Evolutionary conservation across 2,113 vertebrate species (phyloP).

Genomic region (Collichthys lucidus): DNA sequence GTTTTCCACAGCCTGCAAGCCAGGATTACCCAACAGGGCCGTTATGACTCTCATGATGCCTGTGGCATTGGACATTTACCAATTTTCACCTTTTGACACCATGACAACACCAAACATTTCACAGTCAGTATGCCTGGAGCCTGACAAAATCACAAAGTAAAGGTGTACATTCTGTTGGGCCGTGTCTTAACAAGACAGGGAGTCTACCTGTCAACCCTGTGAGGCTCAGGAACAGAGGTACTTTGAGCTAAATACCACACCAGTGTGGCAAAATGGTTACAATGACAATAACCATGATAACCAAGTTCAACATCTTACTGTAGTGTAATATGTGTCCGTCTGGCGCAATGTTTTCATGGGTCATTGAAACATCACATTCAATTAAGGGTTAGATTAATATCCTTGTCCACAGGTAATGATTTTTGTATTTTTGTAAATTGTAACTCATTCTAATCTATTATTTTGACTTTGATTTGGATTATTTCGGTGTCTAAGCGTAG

Average conservation of each 20-base stretch:
- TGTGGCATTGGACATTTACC: neutral
- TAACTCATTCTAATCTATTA: neutral
- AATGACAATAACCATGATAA: neutral
- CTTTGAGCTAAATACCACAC: too few relatives aligned
- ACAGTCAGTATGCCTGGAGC: neutral
- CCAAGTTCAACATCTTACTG: neutral
- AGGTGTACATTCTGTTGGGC: neutral
- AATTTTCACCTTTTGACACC: neutral
- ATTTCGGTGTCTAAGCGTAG: conserved; percentile 1
- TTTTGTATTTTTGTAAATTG: neutral
- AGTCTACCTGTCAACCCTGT: neutral
- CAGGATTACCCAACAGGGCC: neutral
- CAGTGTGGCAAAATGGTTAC: too few relatives aligned
- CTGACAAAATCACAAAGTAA: neutral
- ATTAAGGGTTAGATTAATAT: neutral
- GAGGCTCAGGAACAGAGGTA: too few relatives aligned
- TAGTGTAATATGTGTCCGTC: too few relatives aligned
- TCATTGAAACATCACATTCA: too few relatives aligned
- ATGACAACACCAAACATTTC: neutral
- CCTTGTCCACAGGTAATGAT: neutral
- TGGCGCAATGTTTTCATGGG: too few relatives aligned
- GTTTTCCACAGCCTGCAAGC: neutral
- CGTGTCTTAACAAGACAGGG: neutral
- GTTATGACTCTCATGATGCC: neutral
- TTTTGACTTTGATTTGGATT: neutral